Base-by-base conservation (phyloP, 2,113 vertebrate genomes). In the Talpa occidentalis region DNA sequence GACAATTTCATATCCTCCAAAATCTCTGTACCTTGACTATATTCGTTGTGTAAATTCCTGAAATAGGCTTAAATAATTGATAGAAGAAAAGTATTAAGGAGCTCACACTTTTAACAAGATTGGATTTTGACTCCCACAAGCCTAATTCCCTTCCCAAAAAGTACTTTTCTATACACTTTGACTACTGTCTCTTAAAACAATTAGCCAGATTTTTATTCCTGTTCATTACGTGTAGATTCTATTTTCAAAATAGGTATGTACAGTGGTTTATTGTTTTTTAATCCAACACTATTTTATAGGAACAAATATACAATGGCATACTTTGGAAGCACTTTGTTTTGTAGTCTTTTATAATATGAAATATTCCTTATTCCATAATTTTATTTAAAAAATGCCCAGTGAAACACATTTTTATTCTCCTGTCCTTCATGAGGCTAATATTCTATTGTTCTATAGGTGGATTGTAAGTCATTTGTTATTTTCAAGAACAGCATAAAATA, bases 11-110 rank as follows among this genome's bases (percentile, higher is more conserved):
- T 69, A 72, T n/a, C 67, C 83, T 97, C 52, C 15, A 92, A 82
- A 90, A 93, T 79, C 69, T 93, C 79, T 84, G 67, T 62, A 69
- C 77, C 83, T 91, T 95, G 93, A 93, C 64, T 94, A 56, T 60
- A 70, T 82, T 91, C 66, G 37, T 28, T 76, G 54, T 91, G 70
- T 37, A 80, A 74, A 85, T 81, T 95, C 52, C 24, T 77, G 49
- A 81, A 95, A 84, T 44, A 60, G 59, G 81, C 14, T 93, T 96
- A 72, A 95, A 87, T 94, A 95, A 94, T 85, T 95, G 89, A 94
- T 95, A 56, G 73, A 35, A 64, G 92, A 59, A 83, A 83, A 84
- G 44, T 84, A 56, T 62, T 19, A 64, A 70, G 86, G 88, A 77
- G 2, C 49, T 49, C 47, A 90, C n/a, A 84, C 84, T 4, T 0